A percentile compares a stretch with the other conserved stretches of the same genome.
Evolutionary conservation across 2,888 invertebrate genomes (phyloP).

Genomic region (Drosophila mimica): DNA sequence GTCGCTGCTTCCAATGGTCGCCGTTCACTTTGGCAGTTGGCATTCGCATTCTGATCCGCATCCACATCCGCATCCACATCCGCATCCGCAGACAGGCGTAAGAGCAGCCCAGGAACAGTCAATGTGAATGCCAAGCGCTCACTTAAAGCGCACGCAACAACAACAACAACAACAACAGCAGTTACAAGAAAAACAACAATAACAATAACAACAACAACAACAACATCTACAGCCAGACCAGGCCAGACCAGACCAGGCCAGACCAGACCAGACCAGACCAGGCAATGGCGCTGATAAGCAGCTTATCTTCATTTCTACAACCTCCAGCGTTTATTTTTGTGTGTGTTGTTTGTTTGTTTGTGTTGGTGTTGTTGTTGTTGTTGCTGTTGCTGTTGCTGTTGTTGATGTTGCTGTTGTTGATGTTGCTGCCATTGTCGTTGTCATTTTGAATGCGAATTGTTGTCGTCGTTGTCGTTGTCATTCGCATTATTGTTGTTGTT

Average conservation of each 20-base stretch:
- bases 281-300: conserved; percentile 79
- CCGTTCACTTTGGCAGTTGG: conserved; percentile 55
- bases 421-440: conserved; percentile 45
- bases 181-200: conserved; percentile 6
- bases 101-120: conserved; percentile 46
- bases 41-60: conserved; percentile 39
- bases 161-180: conserved; percentile 24
- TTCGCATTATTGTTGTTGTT: conserved; percentile 39
- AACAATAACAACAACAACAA: conserved; percentile 23
- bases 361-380: not conserved
- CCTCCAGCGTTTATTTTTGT: conserved; percentile 76
- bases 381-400: conserved; percentile 32
- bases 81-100: conserved; percentile 51
- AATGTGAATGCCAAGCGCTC: conserved; percentile 62
- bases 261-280: conserved; percentile 24
- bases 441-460: conserved; percentile 65
- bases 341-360: conserved; percentile 57
- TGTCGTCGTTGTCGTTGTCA: conserved; percentile 35
- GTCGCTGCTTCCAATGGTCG: conserved; percentile 45
- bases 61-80: conserved; percentile 44
- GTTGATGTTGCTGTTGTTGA: conserved; percentile 38
- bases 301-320: conserved; percentile 79
- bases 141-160: conserved; percentile 55
- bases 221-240: not conserved
- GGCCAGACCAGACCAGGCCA: not conserved